phyloP scores from a whole-genome alignment of 2,797 vertebrate genomes.

The Gymnodraco acuticeps region DNA sequence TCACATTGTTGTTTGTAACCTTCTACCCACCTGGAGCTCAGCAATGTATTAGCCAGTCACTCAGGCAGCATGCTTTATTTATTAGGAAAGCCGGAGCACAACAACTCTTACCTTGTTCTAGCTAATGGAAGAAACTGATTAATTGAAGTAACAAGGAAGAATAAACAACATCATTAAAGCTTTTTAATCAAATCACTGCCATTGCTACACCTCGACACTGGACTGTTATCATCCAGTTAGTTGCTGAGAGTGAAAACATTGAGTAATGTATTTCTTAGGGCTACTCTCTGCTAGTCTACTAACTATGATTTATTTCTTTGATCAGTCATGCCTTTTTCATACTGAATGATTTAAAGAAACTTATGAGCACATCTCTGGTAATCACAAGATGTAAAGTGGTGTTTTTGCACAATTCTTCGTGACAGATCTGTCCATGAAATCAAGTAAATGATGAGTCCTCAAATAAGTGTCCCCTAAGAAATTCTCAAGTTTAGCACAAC shows the following conservation, averaged over 20 bases:
- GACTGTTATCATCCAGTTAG: conserved; percentile 22
- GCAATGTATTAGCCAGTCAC: conserved; percentile 48
- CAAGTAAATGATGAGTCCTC: no score
- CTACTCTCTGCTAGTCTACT: no score
- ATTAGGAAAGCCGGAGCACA: conserved; percentile 28
- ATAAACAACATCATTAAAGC: conserved; percentile 49
- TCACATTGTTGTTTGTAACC: conserved; percentile 51
- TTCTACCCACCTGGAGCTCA: conserved; percentile 28
- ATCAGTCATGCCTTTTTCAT: no score
- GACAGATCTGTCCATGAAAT: no score
- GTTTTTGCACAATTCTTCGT: no score
- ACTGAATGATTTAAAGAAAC: no score
- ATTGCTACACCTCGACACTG: conserved; percentile 20
- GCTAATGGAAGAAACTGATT: conserved; percentile 46
- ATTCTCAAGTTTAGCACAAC: no score
- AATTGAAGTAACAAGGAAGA: conserved; percentile 32
- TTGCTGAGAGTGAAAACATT: conserved; percentile 23
- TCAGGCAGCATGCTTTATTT: conserved; percentile 43
- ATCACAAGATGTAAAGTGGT: no score
- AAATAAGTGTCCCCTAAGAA: no score
- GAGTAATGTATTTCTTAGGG: conserved; percentile 15
- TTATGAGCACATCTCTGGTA: no score
- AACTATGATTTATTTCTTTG: no score
- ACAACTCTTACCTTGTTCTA: conserved; percentile 29
- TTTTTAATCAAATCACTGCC: conserved; percentile 59